Conservation (phyloP, 2,113 vertebrate species). For the Rynchops niger region DNA sequence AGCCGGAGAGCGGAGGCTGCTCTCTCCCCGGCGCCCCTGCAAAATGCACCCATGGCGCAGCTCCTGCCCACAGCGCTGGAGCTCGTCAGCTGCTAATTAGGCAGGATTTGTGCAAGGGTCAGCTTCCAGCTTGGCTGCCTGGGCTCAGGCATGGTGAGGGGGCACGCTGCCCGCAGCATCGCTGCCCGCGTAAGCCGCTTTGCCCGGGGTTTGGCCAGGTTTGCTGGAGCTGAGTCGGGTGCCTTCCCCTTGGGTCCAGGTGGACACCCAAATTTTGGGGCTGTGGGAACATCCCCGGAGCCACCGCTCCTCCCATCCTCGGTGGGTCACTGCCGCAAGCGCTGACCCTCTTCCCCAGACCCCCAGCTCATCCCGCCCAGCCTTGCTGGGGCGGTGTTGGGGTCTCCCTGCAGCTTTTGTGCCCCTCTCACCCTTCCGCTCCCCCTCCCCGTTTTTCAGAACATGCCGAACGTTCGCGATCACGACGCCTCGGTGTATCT, state of each 20-base stretch:
- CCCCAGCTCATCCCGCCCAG: background rate
- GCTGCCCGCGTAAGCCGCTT: background rate
- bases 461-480: constrained; percentile 97
- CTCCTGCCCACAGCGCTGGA: background rate
- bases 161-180: background rate
- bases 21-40: background rate
- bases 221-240: background rate
- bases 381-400: rapidly evolving
- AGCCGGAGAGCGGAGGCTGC: background rate
- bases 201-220: rapidly evolving
- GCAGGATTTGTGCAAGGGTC: background rate
- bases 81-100: background rate
- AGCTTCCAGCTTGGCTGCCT: background rate
- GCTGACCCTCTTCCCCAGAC: background rate
- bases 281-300: background rate
- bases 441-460: constrained; percentile 68
- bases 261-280: rapidly evolving
- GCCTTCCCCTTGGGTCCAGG: background rate
- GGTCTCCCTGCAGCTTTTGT: rapidly evolving
- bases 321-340: background rate
- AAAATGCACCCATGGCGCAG: rapidly evolving
- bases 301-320: background rate
- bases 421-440: background rate
- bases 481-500: constrained; percentile 96
- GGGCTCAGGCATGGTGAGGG: background rate